Base-by-base conservation (phyloP, 2,113 vertebrate species). In the Eublepharis macularius region DNA sequence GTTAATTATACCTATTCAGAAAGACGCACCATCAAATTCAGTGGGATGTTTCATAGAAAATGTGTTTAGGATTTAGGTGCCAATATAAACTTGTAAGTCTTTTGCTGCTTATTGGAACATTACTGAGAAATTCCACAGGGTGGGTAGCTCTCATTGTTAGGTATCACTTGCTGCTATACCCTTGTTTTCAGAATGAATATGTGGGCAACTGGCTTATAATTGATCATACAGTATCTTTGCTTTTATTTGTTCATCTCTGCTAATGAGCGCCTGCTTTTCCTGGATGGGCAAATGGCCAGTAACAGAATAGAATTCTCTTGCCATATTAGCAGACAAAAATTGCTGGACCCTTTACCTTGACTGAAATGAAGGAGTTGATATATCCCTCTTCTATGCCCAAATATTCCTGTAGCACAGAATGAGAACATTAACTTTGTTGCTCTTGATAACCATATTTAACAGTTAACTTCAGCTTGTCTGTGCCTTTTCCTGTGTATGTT, bases 201-300 rank as follows among this genome's bases (percentile, higher is more conserved):
- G 26, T 78, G 29, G 3, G 12, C 51, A 63, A 2, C 49, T 72
- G 34, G 32, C 2, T 70, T 65, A 0, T 0, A 87, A 54, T n/a
- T 75, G 70, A 81, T 9, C 19, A 49, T 72, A 0, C 3, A 21
- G 1, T 45, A 51, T 2, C 87, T 68, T 43, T 39, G 6, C 1
- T 68, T 77, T 51, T 63, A 72, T 14, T 63, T 34, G 32, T 69
- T 80, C 21, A 1, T 19, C 3, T 75, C 65, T 0, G 0, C 21
- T 84, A 78, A 60, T 0, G 0, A 36, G 26, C 21, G 0, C 5
- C 45, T 86, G 60, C 65, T 17, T 86, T 69, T 49, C 75, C 1
- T 77, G 32, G 6, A 39, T 39, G 1, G 8, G 11, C 24, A 72
- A 65, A 39, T 60, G 80, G 65, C 86, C 51, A 69, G 36, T 69